A percentile compares a stretch with the other conserved stretches of the same genome.
phyloP scores from a whole-genome alignment of 2,113 vertebrate genomes.

The Burhinus bistriatus region DNA sequence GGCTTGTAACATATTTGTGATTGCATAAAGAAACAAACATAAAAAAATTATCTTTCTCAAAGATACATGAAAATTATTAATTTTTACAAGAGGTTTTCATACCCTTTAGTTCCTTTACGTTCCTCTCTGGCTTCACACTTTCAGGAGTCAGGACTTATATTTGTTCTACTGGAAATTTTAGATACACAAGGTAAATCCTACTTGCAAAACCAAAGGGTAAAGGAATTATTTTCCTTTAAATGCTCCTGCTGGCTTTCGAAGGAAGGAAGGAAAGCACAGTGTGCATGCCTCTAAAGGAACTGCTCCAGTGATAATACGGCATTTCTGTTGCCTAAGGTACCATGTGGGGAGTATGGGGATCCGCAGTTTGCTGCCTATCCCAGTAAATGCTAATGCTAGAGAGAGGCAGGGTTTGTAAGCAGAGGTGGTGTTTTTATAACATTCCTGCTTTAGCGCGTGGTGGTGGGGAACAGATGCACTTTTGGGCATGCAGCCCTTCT shows the following conservation, averaged over 20 bases:
- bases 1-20: not conserved
- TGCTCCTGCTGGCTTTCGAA: not conserved
- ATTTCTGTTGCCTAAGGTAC: not conserved
- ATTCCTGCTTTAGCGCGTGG: not conserved
- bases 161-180: not conserved
- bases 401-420: not conserved
- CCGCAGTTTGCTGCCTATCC: not conserved
- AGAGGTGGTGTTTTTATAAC: not conserved
- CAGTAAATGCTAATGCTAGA: not conserved
- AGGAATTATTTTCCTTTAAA: not conserved
- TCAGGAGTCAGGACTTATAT: not conserved
- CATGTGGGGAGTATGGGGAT: accelerated
- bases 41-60: not conserved
- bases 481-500: not conserved
- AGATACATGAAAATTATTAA: not conserved
- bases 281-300: not conserved
- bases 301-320: not conserved
- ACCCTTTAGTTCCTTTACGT: not conserved
- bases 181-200: not conserved
- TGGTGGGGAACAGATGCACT: not conserved
- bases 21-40: not conserved
- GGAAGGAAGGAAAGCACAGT: not conserved
- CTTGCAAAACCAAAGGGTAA: not conserved
- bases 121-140: not conserved
- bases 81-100: not conserved